Evolutionary conservation across 1,140 invertebrate genomes (phyloP).

Genomic region (Adoxophyes honmai): DNA sequence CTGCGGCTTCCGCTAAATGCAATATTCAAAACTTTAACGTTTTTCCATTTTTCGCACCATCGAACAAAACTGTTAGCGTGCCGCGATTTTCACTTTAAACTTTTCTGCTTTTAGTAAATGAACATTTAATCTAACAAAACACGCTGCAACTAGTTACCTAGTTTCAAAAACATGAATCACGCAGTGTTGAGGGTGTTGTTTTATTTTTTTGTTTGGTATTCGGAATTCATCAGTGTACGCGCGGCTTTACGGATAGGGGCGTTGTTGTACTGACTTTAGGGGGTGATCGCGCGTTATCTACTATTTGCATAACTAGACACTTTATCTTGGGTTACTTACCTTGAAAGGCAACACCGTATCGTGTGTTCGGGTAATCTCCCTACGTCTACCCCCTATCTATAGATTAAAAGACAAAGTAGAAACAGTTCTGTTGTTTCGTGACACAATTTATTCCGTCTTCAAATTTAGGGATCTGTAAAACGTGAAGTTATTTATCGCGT

Average conservation of each 20-base stretch:
- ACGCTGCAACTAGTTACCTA: too few species aligned
- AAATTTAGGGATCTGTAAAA: constrained; percentile 8
- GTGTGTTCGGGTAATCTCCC: constrained; percentile 5
- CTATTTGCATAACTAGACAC: constrained; percentile 16
- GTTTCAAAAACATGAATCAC: too few species aligned
- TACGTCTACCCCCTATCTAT: neutral
- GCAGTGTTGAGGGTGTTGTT: too few species aligned
- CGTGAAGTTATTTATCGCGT: constrained; percentile 8
- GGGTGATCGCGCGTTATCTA: constrained; percentile 9
- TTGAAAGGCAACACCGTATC: constrained; percentile 2
- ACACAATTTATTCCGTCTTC: constrained; percentile 9
- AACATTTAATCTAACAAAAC: too few species aligned
- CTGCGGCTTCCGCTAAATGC: neutral
- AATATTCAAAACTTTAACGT: neutral
- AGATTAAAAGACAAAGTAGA: constrained; percentile 3
- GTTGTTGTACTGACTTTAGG: constrained; percentile 4
- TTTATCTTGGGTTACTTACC: constrained; percentile 12
- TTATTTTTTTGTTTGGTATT: too few species aligned
- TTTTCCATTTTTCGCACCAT: neutral
- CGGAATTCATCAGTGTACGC: too few species aligned
- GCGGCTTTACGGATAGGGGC: constrained; percentile 4
- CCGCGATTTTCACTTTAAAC: neutral
- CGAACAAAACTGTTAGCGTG: neutral
- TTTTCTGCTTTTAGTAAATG: too few species aligned
- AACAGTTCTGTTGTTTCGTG: constrained; percentile 1